These are phyloP conservation scores for Alces alces DNA, from an alignment of 2,113 vertebrate genomes.

Conservation along the genomic window DNA sequence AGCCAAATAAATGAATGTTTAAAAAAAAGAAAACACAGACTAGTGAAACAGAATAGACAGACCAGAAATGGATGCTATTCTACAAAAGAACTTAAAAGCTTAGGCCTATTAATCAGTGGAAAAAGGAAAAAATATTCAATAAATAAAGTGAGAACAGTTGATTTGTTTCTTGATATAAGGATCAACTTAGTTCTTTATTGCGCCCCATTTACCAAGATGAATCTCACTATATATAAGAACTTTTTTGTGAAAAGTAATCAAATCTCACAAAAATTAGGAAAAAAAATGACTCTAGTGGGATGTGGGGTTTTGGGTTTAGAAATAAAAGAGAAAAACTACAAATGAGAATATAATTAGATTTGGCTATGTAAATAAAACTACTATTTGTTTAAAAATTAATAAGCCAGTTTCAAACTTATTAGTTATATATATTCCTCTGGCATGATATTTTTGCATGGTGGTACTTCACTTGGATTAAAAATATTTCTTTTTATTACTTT, in stretches of 20 bases:
- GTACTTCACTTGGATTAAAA: not conserved
- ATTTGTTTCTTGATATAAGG: not conserved
- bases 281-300: not conserved
- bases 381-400: not conserved
- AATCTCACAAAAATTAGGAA: not conserved
- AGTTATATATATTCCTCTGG: not conserved
- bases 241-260: not conserved
- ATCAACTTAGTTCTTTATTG: not conserved
- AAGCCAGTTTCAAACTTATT: not conserved
- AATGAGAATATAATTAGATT: not conserved
- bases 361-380: not conserved
- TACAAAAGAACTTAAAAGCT: not conserved
- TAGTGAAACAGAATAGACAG: not conserved
- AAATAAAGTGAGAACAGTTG: not conserved
- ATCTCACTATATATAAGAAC: not conserved
- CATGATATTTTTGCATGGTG: not conserved
- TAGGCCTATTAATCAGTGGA: not conserved
- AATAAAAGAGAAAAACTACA: not conserved
- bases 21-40: not conserved
- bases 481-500: not conserved
- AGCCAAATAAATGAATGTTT: not conserved
- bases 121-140: not conserved
- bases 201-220: not conserved
- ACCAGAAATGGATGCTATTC: not conserved
- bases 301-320: not conserved